phyloP scores from a whole-genome alignment of 2,888 invertebrate genomes.

The Spodoptera littoralis region DNA sequence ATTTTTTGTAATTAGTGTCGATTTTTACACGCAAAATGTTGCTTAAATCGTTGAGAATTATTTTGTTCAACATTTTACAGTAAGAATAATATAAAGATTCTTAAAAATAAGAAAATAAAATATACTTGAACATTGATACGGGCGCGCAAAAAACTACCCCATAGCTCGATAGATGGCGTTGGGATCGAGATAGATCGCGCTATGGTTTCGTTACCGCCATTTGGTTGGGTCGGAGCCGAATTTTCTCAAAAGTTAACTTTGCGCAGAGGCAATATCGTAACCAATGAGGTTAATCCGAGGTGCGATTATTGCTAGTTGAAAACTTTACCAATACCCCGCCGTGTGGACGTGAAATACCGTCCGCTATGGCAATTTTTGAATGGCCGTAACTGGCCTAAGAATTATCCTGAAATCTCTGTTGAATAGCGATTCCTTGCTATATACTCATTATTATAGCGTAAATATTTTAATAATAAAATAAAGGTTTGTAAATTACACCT shows the following conservation, averaged over 20 bases:
- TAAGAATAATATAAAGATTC: not conserved
- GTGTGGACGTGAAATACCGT: slow-evolving; percentile 84
- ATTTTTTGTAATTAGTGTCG: not conserved
- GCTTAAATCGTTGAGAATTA: not conserved
- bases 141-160: slow-evolving; percentile 16
- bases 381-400: slow-evolving; percentile 12
- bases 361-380: slow-evolving; percentile 84
- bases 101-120: not conserved
- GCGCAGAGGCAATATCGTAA: slow-evolving; percentile 97
- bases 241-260: slow-evolving; percentile 89
- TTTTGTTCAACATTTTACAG: not conserved
- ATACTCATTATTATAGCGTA: too few species aligned
- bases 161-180: slow-evolving; percentile 73
- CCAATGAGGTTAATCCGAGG: slow-evolving; percentile 96
- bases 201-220: slow-evolving; percentile 59
- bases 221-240: not conserved
- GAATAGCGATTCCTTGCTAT: too few species aligned
- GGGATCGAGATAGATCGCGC: slow-evolving; percentile 62
- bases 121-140: too few species aligned
- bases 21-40: not conserved
- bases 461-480: too few species aligned
- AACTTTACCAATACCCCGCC: slow-evolving; percentile 91
- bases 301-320: slow-evolving; percentile 97
- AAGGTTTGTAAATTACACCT: too few species aligned
- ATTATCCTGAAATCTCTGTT: not conserved